These are phyloP conservation scores for Hypanus sabinus DNA, from an alignment of 2,113 vertebrate species.

Conservation along the genomic window DNA sequence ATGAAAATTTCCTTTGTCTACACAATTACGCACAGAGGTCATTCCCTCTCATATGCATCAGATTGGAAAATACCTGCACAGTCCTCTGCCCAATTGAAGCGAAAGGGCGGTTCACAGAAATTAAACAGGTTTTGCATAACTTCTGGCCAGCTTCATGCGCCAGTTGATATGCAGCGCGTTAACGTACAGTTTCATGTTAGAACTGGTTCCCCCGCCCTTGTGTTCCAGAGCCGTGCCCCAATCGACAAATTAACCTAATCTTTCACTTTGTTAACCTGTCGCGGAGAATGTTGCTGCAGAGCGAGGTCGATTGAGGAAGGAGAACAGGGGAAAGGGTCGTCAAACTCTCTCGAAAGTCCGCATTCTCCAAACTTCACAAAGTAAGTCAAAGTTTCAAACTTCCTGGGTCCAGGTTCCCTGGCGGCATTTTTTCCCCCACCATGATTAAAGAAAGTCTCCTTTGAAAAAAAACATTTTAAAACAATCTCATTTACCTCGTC, in stretches of 20 bases:
- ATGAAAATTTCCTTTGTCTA: not conserved
- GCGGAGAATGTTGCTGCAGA: not conserved
- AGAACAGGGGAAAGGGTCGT: too few relatives aligned
- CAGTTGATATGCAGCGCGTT: not conserved
- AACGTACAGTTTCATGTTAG: slow-evolving; percentile 14
- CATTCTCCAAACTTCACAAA: not conserved
- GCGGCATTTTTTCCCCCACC: not conserved
- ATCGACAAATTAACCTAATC: not conserved
- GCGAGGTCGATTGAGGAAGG: not conserved
- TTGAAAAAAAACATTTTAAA: not conserved
- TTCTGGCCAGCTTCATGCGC: not conserved
- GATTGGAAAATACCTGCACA: not conserved
- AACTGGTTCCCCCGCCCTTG: slow-evolving; percentile 34
- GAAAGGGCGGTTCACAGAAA: not conserved
- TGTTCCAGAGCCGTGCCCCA: not conserved
- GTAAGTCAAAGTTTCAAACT: slow-evolving; percentile 1
- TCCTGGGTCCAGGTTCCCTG: not conserved
- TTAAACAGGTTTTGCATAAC: not conserved
- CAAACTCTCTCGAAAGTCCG: not conserved
- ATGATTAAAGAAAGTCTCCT: not conserved
- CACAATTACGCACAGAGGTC: not conserved
- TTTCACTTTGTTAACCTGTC: not conserved
- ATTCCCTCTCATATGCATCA: not conserved
- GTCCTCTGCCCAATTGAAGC: not conserved
- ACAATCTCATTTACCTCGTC: not conserved